Evolutionary conservation across 2,888 invertebrate species (phyloP).

Genomic region (Sepioteuthis lessoniana): DNA sequence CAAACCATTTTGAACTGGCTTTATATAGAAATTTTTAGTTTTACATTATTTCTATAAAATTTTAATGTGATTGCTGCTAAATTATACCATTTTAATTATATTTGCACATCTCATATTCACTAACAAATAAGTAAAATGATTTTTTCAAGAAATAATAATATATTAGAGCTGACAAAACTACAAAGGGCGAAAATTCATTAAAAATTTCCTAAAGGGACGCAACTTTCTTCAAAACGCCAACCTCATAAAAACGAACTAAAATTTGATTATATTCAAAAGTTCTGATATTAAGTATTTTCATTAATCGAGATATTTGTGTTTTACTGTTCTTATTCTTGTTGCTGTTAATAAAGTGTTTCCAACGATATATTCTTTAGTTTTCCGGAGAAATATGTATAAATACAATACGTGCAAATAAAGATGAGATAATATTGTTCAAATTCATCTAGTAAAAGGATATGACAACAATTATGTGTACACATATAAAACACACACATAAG

Average conservation of each 20-base stretch:
- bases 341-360: neutral
- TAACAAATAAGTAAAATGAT: too few relatives aligned
- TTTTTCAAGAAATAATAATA: too few relatives aligned
- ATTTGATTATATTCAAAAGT: neutral
- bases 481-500: too few relatives aligned
- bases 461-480: too few relatives aligned
- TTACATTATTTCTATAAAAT: too few relatives aligned
- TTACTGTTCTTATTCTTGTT: neutral
- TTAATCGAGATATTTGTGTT: neutral
- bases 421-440: neutral
- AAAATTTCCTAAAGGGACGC: neutral
- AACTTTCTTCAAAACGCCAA: neutral
- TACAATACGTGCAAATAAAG: neutral
- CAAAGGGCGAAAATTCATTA: neutral
- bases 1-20: too few relatives aligned
- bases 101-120: too few relatives aligned
- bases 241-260: neutral
- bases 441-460: too few relatives aligned
- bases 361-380: neutral
- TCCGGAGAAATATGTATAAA: neutral
- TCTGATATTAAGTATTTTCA: neutral
- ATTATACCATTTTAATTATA: too few relatives aligned
- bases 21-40: too few relatives aligned
- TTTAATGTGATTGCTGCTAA: too few relatives aligned
- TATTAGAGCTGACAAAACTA: neutral